Percentiles rank a stretch among this genome's conserved stretches.
Conservation (phyloP, 2,888 invertebrate genomes). For the Metacarcinus magister region DNA sequence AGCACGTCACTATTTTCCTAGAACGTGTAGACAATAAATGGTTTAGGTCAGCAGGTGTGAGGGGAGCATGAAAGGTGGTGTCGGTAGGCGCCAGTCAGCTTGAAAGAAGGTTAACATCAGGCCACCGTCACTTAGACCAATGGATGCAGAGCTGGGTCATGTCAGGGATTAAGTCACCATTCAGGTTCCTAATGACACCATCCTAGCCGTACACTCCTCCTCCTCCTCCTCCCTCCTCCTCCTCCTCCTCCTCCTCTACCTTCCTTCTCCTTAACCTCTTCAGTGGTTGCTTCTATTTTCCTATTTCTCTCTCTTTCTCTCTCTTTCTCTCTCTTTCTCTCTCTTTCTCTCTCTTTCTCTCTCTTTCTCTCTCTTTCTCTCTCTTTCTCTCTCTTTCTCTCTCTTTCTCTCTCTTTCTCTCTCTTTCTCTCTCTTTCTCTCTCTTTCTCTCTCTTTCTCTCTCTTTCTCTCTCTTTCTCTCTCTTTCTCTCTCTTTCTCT, state of each 20-base stretch:
- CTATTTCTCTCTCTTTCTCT: neutral
- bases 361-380: neutral
- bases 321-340: neutral
- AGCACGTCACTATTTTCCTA: too few species aligned
- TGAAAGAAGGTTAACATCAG: neutral
- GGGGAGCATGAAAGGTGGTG: too few species aligned
- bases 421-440: constrained; percentile 51
- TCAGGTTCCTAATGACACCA: neutral
- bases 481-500: constrained; percentile 51
- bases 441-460: constrained; percentile 54
- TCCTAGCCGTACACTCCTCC: neutral
- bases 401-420: constrained; percentile 28
- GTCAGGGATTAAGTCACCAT: neutral
- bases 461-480: constrained; percentile 51
- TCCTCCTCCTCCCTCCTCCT: neutral
- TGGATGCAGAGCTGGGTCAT: neutral
- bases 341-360: neutral
- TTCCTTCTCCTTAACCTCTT: neutral
- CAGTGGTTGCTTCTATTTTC: too few species aligned
- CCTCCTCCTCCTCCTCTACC: neutral
- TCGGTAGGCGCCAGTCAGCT: neutral
- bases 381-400: neutral
- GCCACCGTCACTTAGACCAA: neutral
- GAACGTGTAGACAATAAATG: too few species aligned
- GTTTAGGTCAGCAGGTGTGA: too few species aligned